Conservation (phyloP, 1,140 invertebrate genomes). For the Brachionus manjavacas region DNA sequence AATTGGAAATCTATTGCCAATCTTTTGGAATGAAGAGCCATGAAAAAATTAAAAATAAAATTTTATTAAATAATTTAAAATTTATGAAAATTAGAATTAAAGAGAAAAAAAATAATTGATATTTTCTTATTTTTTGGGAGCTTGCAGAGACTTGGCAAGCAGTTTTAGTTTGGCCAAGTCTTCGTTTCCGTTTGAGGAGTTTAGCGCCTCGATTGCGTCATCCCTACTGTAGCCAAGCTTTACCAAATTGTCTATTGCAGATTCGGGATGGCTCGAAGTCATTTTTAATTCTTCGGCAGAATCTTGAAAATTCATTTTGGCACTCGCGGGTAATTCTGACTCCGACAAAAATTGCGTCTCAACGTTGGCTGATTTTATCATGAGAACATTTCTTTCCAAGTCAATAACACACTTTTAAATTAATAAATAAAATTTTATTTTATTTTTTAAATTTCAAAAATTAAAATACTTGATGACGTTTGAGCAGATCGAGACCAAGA, state of each 20-base stretch:
- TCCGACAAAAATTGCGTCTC: slow-evolving; percentile 83
- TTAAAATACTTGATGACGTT: slow-evolving; percentile 67
- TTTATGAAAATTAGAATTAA: neutral
- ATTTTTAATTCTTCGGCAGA: neutral
- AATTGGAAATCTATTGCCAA: neutral
- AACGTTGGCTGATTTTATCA: slow-evolving; percentile 89
- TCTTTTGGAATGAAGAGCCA: neutral
- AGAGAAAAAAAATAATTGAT: neutral
- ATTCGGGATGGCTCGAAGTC: neutral
- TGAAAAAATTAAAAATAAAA: neutral
- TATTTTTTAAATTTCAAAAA: neutral
- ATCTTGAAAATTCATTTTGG: slow-evolving; percentile 47
- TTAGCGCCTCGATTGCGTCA: slow-evolving; percentile 13
- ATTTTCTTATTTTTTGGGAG: neutral
- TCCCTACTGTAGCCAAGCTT: neutral
- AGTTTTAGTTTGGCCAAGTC: slow-evolving; percentile 6
- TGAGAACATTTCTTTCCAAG: slow-evolving; percentile 77
- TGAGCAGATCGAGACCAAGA: slow-evolving; percentile 91
- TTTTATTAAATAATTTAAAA: slow-evolving; percentile 16
- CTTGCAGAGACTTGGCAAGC: slow-evolving; percentile 15
- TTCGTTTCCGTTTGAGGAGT: slow-evolving; percentile 17
- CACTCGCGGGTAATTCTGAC: slow-evolving; percentile 67
- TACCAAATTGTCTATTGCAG: neutral
- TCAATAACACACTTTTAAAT: slow-evolving; percentile 78
- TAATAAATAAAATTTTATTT: slow-evolving; percentile 27